Conservation (phyloP, 2,888 invertebrate species). For the Nomada fucata region DNA sequence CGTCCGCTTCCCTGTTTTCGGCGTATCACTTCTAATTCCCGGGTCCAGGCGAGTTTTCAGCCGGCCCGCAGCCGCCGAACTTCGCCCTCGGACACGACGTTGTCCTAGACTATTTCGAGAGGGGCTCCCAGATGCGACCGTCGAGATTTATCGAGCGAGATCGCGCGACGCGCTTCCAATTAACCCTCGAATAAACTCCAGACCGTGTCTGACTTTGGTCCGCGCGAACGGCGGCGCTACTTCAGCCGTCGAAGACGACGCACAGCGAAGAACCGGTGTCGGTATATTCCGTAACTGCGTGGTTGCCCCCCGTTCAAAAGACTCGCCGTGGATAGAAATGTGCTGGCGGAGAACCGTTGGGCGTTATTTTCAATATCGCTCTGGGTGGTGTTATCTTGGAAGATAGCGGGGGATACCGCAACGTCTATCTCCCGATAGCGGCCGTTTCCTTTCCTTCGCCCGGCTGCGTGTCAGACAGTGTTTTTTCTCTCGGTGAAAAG, state of each 20-base stretch:
- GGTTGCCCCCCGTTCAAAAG: too few relatives aligned
- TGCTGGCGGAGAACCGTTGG: too few relatives aligned
- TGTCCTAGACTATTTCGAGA: slow-evolving; percentile 40
- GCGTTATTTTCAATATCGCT: too few relatives aligned
- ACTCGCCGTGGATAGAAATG: too few relatives aligned
- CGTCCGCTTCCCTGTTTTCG: slow-evolving; percentile 16
- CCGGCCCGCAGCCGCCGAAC: neutral
- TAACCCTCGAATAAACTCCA: slow-evolving; percentile 44
- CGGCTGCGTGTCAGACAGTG: neutral
- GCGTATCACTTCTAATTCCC: slow-evolving; percentile 42
- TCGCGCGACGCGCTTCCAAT: slow-evolving; percentile 46
- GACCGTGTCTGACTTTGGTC: slow-evolving; percentile 10
- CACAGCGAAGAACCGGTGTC: neutral
- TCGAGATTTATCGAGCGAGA: slow-evolving; percentile 48
- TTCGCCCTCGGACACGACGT: neutral
- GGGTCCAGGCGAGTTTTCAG: neutral
- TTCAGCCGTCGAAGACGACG: neutral
- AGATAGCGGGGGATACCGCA: neutral
- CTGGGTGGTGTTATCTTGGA: too few relatives aligned
- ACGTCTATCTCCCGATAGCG: neutral
- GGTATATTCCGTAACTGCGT: too few relatives aligned
- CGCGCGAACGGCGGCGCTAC: neutral
- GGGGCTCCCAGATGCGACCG: slow-evolving; percentile 14
- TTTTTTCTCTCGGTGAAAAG: neutral
- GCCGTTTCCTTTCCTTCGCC: neutral